Evolutionary conservation across 2,797 vertebrate species (phyloP).

Genomic region (Eurystomus glaucurus): DNA sequence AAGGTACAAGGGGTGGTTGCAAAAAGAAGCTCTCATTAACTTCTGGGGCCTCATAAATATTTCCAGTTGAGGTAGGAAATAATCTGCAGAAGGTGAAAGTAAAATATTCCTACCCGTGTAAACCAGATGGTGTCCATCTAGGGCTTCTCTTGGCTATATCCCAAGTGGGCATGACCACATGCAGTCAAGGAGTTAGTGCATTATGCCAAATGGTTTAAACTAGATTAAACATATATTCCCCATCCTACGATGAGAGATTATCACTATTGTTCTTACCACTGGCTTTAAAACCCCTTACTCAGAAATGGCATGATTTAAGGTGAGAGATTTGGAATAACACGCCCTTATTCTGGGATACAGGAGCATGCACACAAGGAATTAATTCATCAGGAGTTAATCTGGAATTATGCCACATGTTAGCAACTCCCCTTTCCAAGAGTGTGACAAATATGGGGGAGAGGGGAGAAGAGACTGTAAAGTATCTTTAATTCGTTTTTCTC

Average conservation of each 20-base stretch:
- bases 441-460: not conserved
- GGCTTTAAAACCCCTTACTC: not conserved
- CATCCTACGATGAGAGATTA: not conserved
- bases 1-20: not conserved
- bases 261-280: not conserved
- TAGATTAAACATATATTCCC: not conserved
- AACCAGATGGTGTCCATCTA: not conserved
- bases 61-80: not conserved
- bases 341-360: not conserved
- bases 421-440: not conserved
- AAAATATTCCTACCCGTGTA: not conserved
- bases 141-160: not conserved
- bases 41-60: not conserved
- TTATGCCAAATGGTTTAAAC: not conserved
- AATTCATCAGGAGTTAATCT: slow-evolving; percentile 30
- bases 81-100: not conserved
- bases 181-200: not conserved
- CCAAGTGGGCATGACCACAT: not conserved
- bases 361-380: slow-evolving; percentile 21
- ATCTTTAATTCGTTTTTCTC: not conserved
- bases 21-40: not conserved
- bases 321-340: not conserved
- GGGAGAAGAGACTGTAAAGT: not conserved
- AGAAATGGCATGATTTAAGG: not conserved
- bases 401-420: not conserved